Evolutionary conservation across 2,797 vertebrate species (phyloP), one percentile per base, ranked within the genome.

Genomic region (Danio aesculapii): DNA sequence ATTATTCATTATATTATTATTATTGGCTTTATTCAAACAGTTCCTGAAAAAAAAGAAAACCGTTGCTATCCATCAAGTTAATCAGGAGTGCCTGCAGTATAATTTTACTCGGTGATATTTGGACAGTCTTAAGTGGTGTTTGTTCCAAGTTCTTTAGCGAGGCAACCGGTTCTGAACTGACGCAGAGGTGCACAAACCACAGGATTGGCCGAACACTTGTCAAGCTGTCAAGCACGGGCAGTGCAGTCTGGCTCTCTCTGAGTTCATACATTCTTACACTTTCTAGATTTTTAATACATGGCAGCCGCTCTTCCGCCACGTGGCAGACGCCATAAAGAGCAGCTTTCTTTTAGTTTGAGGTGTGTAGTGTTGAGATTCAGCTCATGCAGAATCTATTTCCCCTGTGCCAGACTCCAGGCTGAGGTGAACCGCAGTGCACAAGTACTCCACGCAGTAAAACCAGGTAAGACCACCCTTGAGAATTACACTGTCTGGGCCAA

Each of bases 341-440:
- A 74, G 83, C 81, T 82, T 86, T 87, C 81, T 84, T 78, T 70
- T 62, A 57, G 89, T 92, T 89, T 91, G 82, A n/a, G 68, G 67
- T 62, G 79, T 55, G 63, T 66, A 83, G 69, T 84, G 80, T 63
- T 72, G 69, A 49, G 72, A 84, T 77, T 7, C 8, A 47, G 73
- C 79, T 85, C 81, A 87, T 49, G 85, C 86, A 81, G 86, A 66
- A 62, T 73, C 57, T 47, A 71, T 84, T 84, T 91, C 85, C 84
- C 85, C 85, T 43, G 79, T 88, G 86, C 90, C 68, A 10, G 73
- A 84, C 90, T 88, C 83, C 71, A 81, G 81, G 86, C 88, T 0
- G 88, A 91, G 90, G 88, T 90, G 86, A 87, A 85, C 79, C 68
- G 43, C 82, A 79, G 61, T 81, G 21, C 68, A 88, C 86, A 87